Conservation (phyloP, 2,113 vertebrate species). For the Mesembrinibis cayennensis region DNA sequence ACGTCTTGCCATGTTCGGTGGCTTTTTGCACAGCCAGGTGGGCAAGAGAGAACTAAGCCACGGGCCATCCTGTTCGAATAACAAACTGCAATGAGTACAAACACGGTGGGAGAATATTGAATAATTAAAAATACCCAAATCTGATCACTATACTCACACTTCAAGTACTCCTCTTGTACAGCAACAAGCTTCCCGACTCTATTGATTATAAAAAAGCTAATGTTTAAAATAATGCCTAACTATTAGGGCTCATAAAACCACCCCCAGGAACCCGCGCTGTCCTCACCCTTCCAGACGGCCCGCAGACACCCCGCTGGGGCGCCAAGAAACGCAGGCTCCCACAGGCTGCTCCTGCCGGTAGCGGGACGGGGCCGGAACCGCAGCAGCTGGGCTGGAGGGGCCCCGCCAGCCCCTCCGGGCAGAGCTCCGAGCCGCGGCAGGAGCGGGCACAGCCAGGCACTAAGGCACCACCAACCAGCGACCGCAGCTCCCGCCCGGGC, state of each 20-base stretch:
- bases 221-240: background rate
- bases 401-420: background rate
- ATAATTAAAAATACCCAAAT: background rate
- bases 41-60: background rate
- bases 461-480: accelerated
- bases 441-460: background rate
- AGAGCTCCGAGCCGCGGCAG: accelerated
- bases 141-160: background rate
- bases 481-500: background rate
- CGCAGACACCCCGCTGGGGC: background rate
- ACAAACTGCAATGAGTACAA: accelerated
- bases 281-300: accelerated
- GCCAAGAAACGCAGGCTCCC: background rate
- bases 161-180: background rate
- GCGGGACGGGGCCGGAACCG: accelerated
- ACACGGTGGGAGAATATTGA: background rate
- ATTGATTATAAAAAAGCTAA: background rate
- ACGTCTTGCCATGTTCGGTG: accelerated
- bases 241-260: background rate
- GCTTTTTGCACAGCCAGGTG: background rate
- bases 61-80: background rate
- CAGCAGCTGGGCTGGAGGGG: background rate
- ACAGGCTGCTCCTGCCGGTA: background rate
- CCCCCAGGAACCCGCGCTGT: accelerated
- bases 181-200: background rate